Evolutionary conservation across 2,888 invertebrate species (phyloP).

Genomic region (Lysandra bellargus): DNA sequence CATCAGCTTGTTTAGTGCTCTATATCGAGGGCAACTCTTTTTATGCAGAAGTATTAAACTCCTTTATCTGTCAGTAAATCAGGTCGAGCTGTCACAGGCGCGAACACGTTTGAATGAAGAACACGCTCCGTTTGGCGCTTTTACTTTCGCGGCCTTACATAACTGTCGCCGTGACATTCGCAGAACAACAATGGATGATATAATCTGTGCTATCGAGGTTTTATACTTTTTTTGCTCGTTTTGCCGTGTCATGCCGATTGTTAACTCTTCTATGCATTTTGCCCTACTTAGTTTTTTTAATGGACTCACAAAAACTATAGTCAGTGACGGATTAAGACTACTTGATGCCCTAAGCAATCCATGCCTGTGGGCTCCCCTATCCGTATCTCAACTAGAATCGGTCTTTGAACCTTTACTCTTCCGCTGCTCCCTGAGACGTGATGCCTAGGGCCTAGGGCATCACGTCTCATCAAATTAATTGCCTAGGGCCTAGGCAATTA

Average conservation of each 20-base stretch:
- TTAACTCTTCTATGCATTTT: not conserved
- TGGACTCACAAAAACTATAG: not conserved
- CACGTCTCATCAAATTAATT: no score
- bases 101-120: slow-evolving; percentile 45
- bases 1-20: not conserved
- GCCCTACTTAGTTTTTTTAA: not conserved
- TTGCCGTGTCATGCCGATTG: not conserved
- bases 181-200: slow-evolving; percentile 48
- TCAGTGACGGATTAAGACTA: no score
- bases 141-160: slow-evolving; percentile 68
- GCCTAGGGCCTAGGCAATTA: no score
- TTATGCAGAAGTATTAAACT: not conserved
- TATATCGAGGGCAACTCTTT: not conserved
- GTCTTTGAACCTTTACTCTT: no score
- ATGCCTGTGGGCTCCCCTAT: no score
- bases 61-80: not conserved
- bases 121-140: slow-evolving; percentile 61
- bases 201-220: slow-evolving; percentile 42
- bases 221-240: not conserved
- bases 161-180: slow-evolving; percentile 56
- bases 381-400: no score
- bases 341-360: no score
- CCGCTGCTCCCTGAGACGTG: no score
- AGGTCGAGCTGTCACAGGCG: slow-evolving; percentile 34
- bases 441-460: no score